Evolutionary conservation across 2,888 invertebrate genomes (phyloP).

Genomic region (Nephrotoma guestfalica): DNA sequence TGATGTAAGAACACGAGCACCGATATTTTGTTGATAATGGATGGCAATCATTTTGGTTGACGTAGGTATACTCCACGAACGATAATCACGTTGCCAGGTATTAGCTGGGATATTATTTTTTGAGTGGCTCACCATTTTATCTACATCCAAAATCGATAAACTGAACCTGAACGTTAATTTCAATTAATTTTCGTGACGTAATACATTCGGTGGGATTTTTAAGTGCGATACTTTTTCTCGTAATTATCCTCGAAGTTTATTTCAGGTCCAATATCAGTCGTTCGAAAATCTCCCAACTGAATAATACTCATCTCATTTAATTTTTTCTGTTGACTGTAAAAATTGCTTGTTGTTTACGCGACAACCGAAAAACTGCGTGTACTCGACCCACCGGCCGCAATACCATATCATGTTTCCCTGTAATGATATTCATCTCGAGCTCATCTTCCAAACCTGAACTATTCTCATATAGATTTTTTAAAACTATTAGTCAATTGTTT

Average conservation of each 20-base stretch:
- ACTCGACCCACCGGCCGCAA: constrained; percentile 56
- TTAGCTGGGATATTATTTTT: constrained; percentile 65
- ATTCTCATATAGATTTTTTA: constrained; percentile 49
- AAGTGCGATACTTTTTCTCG: constrained; percentile 17
- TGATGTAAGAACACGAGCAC: constrained; percentile 71
- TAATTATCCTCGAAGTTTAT: constrained; percentile 23
- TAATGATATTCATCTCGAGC: constrained; percentile 69
- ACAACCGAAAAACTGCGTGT: constrained; percentile 68
- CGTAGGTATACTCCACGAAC: constrained; percentile 59
- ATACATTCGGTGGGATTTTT: constrained; percentile 90
- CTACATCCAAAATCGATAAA: constrained; percentile 97
- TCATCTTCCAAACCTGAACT: constrained; percentile 73
- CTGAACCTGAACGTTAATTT: constrained; percentile 71
- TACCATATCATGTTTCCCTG: constrained; percentile 78
- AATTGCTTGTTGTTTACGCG: constrained; percentile 90
- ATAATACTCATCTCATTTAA: constrained; percentile 89
- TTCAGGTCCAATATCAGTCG: constrained; percentile 47
- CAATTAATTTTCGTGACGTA: constrained; percentile 52
- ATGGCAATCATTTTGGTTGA: constrained; percentile 53
- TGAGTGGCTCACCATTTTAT: constrained; percentile 72
- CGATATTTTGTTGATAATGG: constrained; percentile 51
- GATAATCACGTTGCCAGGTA: constrained; percentile 66
- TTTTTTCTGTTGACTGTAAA: constrained; percentile 86
- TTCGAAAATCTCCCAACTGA: constrained; percentile 78
- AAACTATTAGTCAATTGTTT: constrained; percentile 30